Conservation (phyloP, 2,888 invertebrate genomes). For the Chrysina gloriosa region DNA sequence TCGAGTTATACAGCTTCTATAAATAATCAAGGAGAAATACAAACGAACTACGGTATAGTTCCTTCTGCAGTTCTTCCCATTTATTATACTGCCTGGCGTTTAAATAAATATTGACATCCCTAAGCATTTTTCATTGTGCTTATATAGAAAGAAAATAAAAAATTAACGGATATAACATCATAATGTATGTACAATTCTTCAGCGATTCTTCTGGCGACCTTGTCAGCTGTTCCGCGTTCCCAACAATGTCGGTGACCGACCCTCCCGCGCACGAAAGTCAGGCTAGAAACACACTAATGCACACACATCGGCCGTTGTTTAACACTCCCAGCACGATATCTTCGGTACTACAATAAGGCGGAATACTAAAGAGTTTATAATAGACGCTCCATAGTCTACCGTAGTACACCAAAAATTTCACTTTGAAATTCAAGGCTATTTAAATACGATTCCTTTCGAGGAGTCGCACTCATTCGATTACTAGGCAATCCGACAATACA, state of each 20-base stretch:
- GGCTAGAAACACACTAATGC: not conserved
- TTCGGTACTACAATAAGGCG: conserved; percentile 41
- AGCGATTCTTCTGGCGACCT: conserved; percentile 43
- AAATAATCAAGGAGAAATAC: too few species aligned
- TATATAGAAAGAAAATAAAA: too few species aligned
- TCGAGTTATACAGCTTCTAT: too few species aligned
- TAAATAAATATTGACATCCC: too few species aligned
- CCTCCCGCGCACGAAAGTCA: conserved; percentile 47
- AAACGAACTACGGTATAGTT: too few species aligned
- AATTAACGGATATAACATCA: too few species aligned
- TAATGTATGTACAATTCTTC: not conserved
- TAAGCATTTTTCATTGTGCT: too few species aligned
- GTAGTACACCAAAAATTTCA: conserved; percentile 23
- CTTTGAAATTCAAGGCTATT: conserved; percentile 20
- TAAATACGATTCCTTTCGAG: not conserved
- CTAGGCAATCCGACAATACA: too few species aligned
- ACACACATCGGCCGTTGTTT: conserved; percentile 26
- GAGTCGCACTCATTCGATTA: not conserved
- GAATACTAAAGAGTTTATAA: conserved; percentile 37
- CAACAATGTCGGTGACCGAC: conserved; percentile 56
- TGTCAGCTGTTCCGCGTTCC: conserved; percentile 55
- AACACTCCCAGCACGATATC: conserved; percentile 41
- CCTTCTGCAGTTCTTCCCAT: too few species aligned
- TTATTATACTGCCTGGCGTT: too few species aligned
- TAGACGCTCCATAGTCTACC: conserved; percentile 19